These are phyloP conservation scores for Monodelphis domestica DNA, from an alignment of 2,797 vertebrate species.

Conservation along the genomic window DNA sequence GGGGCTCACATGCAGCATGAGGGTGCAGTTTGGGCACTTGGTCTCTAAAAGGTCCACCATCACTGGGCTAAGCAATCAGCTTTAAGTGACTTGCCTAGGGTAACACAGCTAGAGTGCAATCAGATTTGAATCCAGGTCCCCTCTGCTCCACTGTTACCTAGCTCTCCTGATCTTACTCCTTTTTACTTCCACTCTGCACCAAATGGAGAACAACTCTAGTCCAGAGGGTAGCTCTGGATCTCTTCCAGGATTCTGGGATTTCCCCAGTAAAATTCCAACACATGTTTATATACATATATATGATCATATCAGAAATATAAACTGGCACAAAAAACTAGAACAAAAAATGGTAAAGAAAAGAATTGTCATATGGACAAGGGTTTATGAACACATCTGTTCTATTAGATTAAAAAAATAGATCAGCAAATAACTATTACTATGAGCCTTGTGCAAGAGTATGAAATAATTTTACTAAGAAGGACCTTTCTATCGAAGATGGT, in stretches of 20 bases:
- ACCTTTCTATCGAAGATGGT: neutral
- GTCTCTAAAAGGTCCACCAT: no score
- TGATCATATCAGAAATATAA: neutral
- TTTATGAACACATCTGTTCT: neutral
- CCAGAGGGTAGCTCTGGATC: no score
- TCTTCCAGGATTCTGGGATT: neutral
- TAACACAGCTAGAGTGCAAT: no score
- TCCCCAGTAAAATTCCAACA: neutral
- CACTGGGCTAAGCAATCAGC: no score
- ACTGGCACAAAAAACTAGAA: neutral
- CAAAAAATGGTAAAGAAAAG: neutral
- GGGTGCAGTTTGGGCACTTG: no score
- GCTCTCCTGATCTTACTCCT: no score
- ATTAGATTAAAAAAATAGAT: neutral
- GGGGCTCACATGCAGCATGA: no score
- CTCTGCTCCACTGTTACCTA: no score
- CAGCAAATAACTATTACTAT: neutral
- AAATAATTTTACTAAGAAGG: neutral
- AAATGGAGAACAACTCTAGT: neutral
- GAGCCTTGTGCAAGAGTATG: neutral
- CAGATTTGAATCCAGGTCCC: no score
- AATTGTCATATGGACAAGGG: neutral
- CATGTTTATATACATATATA: neutral
- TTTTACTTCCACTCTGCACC: neutral
- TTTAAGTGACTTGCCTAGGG: no score